phyloP scores from a whole-genome alignment of 1,140 invertebrate species.

The Calephelis nemesis region DNA sequence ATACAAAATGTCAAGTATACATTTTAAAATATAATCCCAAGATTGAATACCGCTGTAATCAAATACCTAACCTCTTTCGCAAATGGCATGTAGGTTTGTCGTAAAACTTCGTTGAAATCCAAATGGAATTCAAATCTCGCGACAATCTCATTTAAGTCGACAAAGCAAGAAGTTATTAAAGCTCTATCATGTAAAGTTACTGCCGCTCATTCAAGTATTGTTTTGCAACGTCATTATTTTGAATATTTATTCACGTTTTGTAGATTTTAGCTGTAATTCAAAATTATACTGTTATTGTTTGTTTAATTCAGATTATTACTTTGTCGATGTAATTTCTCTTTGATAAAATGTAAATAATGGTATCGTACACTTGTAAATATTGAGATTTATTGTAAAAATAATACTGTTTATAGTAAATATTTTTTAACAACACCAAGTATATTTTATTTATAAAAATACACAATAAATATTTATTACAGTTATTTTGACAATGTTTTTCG shows the following conservation, averaged over 20 bases:
- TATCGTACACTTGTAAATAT: no score
- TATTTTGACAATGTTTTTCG: no score
- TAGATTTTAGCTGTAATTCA: conserved; percentile 9
- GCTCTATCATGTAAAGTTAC: conserved; percentile 19
- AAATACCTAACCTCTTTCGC: conserved; percentile 10
- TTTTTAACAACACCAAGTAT: no score
- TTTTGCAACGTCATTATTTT: conserved; percentile 5
- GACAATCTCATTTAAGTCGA: conserved; percentile 15
- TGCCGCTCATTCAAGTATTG: conserved; percentile 15
- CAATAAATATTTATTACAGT: no score
- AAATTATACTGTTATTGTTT: not conserved
- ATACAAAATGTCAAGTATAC: not conserved
- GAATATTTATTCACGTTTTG: conserved; percentile 3
- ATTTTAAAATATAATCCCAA: not conserved
- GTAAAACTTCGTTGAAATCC: conserved; percentile 15
- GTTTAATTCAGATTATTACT: not conserved
- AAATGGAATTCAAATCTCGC: conserved; percentile 18
- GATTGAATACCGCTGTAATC: conserved; percentile 3
- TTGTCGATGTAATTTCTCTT: not conserved
- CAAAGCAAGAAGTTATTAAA: conserved; percentile 19
- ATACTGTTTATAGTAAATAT: no score
- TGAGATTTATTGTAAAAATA: no score
- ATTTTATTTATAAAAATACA: no score
- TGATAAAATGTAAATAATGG: no score
- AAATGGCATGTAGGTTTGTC: conserved; percentile 3